A percentile compares a stretch with the other conserved stretches of the same genome.
phyloP scores from a whole-genome alignment of 2,113 vertebrate species.

The Morone saxatilis region DNA sequence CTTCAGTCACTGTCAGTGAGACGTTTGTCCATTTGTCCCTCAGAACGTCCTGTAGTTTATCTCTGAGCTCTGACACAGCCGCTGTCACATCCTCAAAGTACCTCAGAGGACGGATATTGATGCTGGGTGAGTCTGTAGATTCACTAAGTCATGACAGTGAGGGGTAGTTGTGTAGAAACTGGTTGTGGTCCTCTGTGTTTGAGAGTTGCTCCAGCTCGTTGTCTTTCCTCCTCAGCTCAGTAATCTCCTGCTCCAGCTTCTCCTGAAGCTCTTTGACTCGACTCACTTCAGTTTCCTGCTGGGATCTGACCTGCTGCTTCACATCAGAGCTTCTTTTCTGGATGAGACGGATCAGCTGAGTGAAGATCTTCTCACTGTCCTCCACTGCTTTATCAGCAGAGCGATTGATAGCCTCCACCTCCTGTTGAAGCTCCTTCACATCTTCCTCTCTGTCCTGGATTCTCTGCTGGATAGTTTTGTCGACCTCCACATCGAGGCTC shows the following conservation, averaged over 20 bases:
- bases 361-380: slow-evolving; percentile 1
- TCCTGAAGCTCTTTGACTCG: not conserved
- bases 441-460: not conserved
- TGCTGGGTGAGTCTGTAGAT: not conserved
- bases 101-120: not conserved
- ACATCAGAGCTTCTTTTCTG: not conserved
- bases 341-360: too few species aligned
- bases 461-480: not conserved
- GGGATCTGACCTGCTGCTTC: not conserved
- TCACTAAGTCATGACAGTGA: not conserved
- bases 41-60: slow-evolving; percentile 9
- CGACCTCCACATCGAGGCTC: too few species aligned
- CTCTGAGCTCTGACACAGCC: slow-evolving; percentile 10
- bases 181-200: slow-evolving; percentile 24
- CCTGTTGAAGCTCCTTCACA: not conserved
- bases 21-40: not conserved
- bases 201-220: slow-evolving; percentile 49
- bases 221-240: slow-evolving; percentile 13
- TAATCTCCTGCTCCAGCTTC: slow-evolving; percentile 15
- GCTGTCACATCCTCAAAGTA: not conserved
- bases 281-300: not conserved
- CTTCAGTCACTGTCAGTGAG: not conserved
- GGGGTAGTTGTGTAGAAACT: slow-evolving; percentile 19
- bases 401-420: not conserved
- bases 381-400: slow-evolving; percentile 24